Evolutionary conservation across 2,888 invertebrate genomes (phyloP).

Genomic region (Volucella inanis): DNA sequence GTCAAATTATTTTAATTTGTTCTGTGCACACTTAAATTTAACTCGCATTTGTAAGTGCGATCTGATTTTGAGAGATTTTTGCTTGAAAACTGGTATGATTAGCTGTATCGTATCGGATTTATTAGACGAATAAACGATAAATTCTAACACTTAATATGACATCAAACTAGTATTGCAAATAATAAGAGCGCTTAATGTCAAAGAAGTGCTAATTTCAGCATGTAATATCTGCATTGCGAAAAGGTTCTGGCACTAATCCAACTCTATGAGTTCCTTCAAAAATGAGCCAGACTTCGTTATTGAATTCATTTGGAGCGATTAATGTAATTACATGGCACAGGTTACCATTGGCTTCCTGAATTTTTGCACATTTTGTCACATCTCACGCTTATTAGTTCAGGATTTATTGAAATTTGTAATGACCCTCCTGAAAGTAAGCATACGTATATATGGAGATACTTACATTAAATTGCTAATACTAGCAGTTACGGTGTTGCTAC

Average conservation of each 20-base stretch:
- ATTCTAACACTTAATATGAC: too few species aligned
- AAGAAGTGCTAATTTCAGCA: too few species aligned
- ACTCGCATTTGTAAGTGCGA: too few species aligned
- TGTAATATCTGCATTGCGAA: too few species aligned
- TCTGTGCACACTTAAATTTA: too few species aligned
- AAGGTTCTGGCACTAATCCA: constrained; percentile 26
- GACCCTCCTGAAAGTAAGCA: not conserved
- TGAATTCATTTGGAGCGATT: constrained; percentile 33
- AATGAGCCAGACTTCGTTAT: constrained; percentile 40
- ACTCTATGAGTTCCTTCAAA: constrained; percentile 20
- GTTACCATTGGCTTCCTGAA: not conserved
- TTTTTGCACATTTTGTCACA: constrained; percentile 26
- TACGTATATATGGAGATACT: constrained; percentile 4
- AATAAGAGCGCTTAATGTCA: too few species aligned
- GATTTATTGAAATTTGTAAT: constrained; percentile 1
- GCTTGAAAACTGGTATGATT: too few species aligned
- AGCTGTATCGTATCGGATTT: too few species aligned
- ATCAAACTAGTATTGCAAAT: too few species aligned
- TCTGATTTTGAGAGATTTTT: too few species aligned
- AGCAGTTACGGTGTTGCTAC: constrained; percentile 4
- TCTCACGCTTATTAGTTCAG: constrained; percentile 4
- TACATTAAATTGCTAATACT: constrained; percentile 6
- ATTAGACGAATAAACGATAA: too few species aligned
- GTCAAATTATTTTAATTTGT: too few species aligned
- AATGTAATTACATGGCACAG: constrained; percentile 14